Percentiles rank a stretch among this genome's conserved stretches.
Evolutionary conservation across 2,888 invertebrate genomes (phyloP).

Genomic region (Cheilosia scutellata): DNA sequence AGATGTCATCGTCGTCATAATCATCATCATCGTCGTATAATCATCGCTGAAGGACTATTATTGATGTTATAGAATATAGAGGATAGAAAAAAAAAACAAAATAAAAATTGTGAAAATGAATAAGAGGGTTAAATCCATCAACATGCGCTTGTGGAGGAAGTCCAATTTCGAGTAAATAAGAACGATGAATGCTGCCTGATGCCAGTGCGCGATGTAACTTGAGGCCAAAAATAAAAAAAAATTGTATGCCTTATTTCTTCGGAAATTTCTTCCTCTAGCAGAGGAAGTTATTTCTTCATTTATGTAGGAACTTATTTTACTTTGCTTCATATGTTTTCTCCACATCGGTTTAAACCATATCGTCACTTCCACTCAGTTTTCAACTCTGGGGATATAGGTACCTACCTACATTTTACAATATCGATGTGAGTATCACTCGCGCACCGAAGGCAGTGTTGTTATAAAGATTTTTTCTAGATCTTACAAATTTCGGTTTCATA

Average conservation of each 20-base stretch:
- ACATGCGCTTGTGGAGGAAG: slow-evolving; percentile 63
- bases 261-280: background rate
- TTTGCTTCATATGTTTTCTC: too few relatives aligned
- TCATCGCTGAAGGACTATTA: slow-evolving; percentile 73
- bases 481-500: too few relatives aligned
- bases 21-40: slow-evolving; percentile 66
- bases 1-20: slow-evolving; percentile 71
- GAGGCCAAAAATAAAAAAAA: slow-evolving; percentile 23
- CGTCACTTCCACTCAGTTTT: background rate
- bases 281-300: too few relatives aligned
- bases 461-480: too few relatives aligned
- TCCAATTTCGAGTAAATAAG: slow-evolving; percentile 69
- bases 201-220: background rate
- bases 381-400: too few relatives aligned
- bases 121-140: slow-evolving; percentile 70
- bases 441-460: too few relatives aligned
- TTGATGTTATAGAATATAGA: slow-evolving; percentile 61
- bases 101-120: slow-evolving; percentile 38
- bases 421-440: too few relatives aligned
- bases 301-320: too few relatives aligned
- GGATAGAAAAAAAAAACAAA: slow-evolving; percentile 28
- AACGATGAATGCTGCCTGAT: slow-evolving; percentile 46
- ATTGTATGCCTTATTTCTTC: slow-evolving; percentile 22
- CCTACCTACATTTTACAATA: too few relatives aligned
- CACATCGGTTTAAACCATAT: too few relatives aligned